Conservation (phyloP, 1,140 invertebrate genomes). For the Trichonephila clavipes region DNA sequence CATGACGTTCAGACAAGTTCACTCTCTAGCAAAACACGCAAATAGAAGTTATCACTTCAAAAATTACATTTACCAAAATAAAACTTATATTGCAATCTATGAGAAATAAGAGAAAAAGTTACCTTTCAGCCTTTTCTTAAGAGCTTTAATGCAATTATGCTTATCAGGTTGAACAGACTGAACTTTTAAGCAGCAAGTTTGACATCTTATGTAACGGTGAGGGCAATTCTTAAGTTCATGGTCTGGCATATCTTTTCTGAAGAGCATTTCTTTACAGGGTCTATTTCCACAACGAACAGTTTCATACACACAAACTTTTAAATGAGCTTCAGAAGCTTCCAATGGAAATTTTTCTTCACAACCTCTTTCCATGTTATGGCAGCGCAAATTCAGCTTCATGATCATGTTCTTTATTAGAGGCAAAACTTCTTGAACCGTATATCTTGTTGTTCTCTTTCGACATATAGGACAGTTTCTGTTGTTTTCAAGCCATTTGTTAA, state of each 20-base stretch:
- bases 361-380: conserved; percentile 45
- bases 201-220: conserved; percentile 29
- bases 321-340: conserved; percentile 53
- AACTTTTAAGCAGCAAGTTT: background rate
- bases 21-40: too few relatives aligned
- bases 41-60: too few relatives aligned
- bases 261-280: conserved; percentile 19
- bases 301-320: conserved; percentile 42
- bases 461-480: conserved; percentile 70
- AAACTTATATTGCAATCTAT: too few relatives aligned
- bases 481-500: conserved; percentile 51
- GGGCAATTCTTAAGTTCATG: conserved; percentile 45
- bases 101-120: background rate
- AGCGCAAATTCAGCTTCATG: conserved; percentile 52
- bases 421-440: conserved; percentile 29
- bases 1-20: too few relatives aligned
- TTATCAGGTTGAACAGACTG: background rate
- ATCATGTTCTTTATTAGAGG: conserved; percentile 71
- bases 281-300: conserved; percentile 59
- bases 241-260: conserved; percentile 45
- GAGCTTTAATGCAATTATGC: conserved; percentile 64
- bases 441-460: conserved; percentile 38
- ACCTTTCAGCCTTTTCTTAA: conserved; percentile 57
- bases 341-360: conserved; percentile 54
- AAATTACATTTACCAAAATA: too few relatives aligned